Base-by-base conservation (phyloP, 1,140 invertebrate species). In the Drosophila biarmipes region DNA sequence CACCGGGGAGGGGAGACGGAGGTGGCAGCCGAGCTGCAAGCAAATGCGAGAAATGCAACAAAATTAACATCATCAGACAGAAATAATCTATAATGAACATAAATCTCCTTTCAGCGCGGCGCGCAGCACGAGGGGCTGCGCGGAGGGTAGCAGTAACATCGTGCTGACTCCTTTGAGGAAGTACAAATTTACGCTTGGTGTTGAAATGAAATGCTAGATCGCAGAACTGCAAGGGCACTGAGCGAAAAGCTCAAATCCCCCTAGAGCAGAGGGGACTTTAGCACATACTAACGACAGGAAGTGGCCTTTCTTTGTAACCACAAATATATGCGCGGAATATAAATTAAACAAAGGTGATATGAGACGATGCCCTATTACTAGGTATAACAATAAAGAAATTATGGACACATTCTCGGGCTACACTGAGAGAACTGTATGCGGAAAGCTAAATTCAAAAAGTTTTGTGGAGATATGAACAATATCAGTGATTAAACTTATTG, bases 81-180 rank as follows among this genome's bases (percentile, higher is more conserved):
- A 90, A 90, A 90, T 90, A 90, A 90, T 90, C 86, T 90, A 90
- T 90, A 90, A 90, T 90, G 85, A 90, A 90, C 85, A 90, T 90
- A 90, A 90, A 90, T 90, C 84, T 90, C 73, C 87, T 84, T 81
- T 82, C 68, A 75, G 69, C 62, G 49, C 19, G 49, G 58, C 37
- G 59, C 38, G 8, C 31, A 21, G 34, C 10, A 2, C 7, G 19
- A 14, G 34, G 35, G 15, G 38, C 4, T 4, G 14, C 12, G 3
- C 49, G 55, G 19, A n/a, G 27, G 52, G 21, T 0, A 27, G 37
- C 14, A 37, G 35, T 27, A 73, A 52, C 49, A 74, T 58, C 66
- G 67, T 56, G 58, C 61, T 78, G 75, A 80, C 76, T 89, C 64
- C 54, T 76, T 82, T 72, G 64, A 89, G 84, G 84, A 89, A 89